Base-by-base conservation (phyloP, 2,888 invertebrate genomes). In the Cryptosula pallasiana region DNA sequence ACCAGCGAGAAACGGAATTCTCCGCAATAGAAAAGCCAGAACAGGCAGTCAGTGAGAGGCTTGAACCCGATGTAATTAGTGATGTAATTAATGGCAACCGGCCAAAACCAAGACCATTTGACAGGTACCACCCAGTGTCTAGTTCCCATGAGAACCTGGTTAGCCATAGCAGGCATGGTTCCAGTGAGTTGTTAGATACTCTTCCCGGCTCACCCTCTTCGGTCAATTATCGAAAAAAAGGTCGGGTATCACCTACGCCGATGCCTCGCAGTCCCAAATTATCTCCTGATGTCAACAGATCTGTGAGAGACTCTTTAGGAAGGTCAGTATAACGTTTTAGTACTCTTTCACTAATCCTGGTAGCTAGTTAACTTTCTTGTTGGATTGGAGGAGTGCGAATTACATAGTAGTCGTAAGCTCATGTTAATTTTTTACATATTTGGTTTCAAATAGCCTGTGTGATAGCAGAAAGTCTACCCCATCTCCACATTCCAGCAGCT, bases 401-500 rank as follows among this genome's bases (percentile, higher is more conserved):
- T n/a, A n/a, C n/a, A n/a, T n/a, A n/a, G n/a, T n/a, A n/a, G n/a
- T n/a, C n/a, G n/a, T n/a, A n/a, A n/a, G n/a, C n/a, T n/a, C n/a
- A n/a, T n/a, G n/a, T n/a, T n/a, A n/a, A n/a, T n/a, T n/a, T n/a
- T n/a, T n/a, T n/a, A n/a, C n/a, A n/a, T n/a, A n/a, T n/a, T n/a
- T n/a, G n/a, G n/a, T n/a, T n/a, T n/a, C n/a, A n/a, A 25, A 32
- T 34, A 63, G 63, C n/a, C 63, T 63, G 63, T 9, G 63, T 34
- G 63, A 63, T 27, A 63, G 63, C 32, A 20, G 63, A 9, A 63
- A 63, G 32, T 63, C 63, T 13, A 63, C 32, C 63, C 63, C 63
- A n/a, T 63, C 63, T 32, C 63, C 63, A 13, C 63, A 63, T 13
- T 63, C 63, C 9, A 32, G 9, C 32, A 16, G 9, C 20, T 63